Base-by-base conservation (phyloP, 2,113 vertebrate species). In the Myotis yumanensis region DNA sequence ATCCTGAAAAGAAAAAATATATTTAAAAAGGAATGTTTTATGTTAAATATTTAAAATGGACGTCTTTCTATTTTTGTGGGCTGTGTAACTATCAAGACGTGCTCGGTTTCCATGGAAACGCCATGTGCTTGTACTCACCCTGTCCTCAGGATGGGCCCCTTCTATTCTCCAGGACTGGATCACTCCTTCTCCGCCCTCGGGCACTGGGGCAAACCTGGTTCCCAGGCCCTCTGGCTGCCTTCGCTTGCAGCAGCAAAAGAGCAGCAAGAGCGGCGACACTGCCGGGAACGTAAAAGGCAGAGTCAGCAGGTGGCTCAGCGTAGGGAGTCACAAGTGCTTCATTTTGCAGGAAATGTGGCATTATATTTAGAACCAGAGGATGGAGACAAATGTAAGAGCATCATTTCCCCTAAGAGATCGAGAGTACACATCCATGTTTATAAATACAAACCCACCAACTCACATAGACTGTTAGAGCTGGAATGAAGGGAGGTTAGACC, bases 141-240 rank as follows among this genome's bases (percentile, higher is more conserved):
- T 98, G 96, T 99, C 98, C 97, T 99, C 99, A 1, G 99, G 98
- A n/a, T 98, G 99, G 88, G 98, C 99, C 71, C 98, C 98, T 96
- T 99, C 99, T 89, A 98, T 99, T 95, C 98, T 97, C 98, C 99
- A 99, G 5, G 98, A 86, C 97, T 99, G 96, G 97, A 98, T 96
- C 97, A 98, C 97, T 6, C 99, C 98, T 97, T 99, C 99, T 10
- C 98, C 94, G 71, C 99, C 97, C 94, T 99, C 98, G 20, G 99
- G 99, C 62, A 98, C 98, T 11, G 98, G 98, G 64, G 98, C 98
- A 90, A 98, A 98, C 66, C 97, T 97, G 66, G 97, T 98, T 48
- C 96, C 97, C 84, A 98, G 95, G 16, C 97, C 98, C 97, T 94
- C 96, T n/a, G 92, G 96, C 66, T 72, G 92, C 76, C 94, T 95